A percentile compares a stretch with the other conserved stretches of the same genome.
phyloP scores from a whole-genome alignment of 2,888 invertebrate species.

The Scaptomyza flava region DNA sequence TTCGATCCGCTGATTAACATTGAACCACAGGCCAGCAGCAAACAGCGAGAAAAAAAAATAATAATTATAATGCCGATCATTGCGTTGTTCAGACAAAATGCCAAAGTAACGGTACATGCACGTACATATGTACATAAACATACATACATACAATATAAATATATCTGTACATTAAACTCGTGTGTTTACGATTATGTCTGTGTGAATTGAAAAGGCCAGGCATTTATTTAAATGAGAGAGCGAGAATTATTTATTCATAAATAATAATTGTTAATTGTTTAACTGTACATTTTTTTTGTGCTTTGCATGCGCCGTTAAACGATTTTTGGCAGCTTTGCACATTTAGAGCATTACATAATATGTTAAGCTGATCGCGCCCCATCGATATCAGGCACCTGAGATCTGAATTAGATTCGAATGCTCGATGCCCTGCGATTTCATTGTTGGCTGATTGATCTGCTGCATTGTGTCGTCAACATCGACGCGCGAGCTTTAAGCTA shows the following conservation, averaged over 20 bases:
- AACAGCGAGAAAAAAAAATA: conserved; percentile 5
- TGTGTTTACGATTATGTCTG: conserved; percentile 45
- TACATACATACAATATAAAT: neutral
- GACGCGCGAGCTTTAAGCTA: conserved; percentile 19
- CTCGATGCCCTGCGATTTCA: conserved; percentile 6
- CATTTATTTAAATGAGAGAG: conserved; percentile 38
- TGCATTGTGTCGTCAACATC: conserved; percentile 9
- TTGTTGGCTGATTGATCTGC: conserved; percentile 8
- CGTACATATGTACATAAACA: conserved; percentile 3
- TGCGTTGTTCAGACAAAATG: conserved; percentile 47
- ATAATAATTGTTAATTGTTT: conserved; percentile 35
- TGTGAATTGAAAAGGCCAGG: conserved; percentile 47
- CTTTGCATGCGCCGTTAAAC: conserved; percentile 21
- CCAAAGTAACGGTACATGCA: conserved; percentile 54
- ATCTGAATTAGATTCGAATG: conserved; percentile 23
- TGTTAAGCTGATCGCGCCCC: neutral
- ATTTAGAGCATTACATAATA: conserved; percentile 25
- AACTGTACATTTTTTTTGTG: conserved; percentile 14
- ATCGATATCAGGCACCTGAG: conserved; percentile 15
- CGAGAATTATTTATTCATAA: conserved; percentile 18
- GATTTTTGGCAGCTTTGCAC: conserved; percentile 29
- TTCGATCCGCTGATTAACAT: conserved; percentile 60
- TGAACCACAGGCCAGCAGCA: conserved; percentile 52
- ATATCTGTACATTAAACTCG: conserved; percentile 24
- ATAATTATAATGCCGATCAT: conserved; percentile 39